Percentiles rank a stretch among this genome's conserved stretches.
phyloP scores from a whole-genome alignment of 2,797 vertebrate species.

The Lemur catta region DNA sequence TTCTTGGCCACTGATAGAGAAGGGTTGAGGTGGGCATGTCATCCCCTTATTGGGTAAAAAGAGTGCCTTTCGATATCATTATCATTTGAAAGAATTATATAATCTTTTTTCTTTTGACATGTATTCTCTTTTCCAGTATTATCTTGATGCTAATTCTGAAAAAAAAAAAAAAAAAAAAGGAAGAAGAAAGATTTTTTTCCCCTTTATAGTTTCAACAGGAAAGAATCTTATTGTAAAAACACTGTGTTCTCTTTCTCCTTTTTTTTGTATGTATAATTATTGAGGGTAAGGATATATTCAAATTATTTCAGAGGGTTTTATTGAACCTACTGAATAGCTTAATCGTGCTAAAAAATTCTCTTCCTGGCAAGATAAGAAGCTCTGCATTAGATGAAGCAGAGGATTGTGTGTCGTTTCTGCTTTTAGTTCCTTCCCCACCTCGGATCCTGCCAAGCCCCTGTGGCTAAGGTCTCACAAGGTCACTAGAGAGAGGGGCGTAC shows the following conservation, averaged over 20 bases:
- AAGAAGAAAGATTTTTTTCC: neutral
- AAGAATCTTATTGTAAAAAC: constrained; percentile 35
- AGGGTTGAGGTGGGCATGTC: neutral
- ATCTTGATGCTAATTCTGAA: constrained; percentile 50
- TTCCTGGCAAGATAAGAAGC: neutral
- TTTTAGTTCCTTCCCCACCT: neutral
- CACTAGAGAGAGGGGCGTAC: neutral
- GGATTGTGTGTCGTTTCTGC: neutral
- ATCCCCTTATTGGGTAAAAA: neutral
- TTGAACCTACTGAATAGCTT: constrained; percentile 11
- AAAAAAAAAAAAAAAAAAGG: neutral
- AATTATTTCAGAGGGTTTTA: neutral
- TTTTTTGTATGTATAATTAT: neutral
- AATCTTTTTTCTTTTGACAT: constrained; percentile 48
- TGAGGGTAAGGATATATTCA: constrained; percentile 40
- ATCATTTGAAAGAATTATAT: constrained; percentile 50
- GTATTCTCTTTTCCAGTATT: constrained; percentile 35
- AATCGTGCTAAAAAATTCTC: neutral
- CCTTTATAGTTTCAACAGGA: constrained; percentile 47
- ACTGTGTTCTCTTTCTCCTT: neutral
- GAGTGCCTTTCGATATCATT: constrained; percentile 5
- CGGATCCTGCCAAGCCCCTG: neutral
- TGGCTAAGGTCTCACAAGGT: neutral
- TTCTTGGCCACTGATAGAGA: neutral
- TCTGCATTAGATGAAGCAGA: neutral